Conservation (phyloP, 2,888 invertebrate genomes). For the Platycheirus rosarum region DNA sequence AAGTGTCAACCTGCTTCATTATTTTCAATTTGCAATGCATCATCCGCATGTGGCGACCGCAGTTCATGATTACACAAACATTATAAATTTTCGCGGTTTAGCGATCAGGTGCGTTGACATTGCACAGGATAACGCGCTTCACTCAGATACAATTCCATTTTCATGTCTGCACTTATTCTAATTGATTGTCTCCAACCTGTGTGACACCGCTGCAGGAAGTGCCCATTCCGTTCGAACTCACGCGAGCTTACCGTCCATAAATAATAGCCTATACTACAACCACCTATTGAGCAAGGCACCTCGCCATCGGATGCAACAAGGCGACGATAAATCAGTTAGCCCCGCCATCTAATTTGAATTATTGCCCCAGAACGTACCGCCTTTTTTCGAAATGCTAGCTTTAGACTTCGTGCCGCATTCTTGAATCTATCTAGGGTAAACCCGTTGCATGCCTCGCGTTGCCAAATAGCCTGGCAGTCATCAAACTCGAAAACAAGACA, state of each 20-base stretch:
- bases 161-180: slow-evolving; percentile 13
- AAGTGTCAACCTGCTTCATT: not conserved
- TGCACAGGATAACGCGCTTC: slow-evolving; percentile 7
- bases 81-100: not conserved
- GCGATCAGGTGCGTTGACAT: not conserved
- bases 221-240: slow-evolving; percentile 5
- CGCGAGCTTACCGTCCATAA: slow-evolving; percentile 8
- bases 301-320: not conserved
- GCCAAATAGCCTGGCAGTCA: slow-evolving; percentile 20
- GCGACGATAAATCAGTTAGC: slow-evolving; percentile 28
- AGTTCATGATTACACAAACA: not conserved
- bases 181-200: slow-evolving; percentile 7
- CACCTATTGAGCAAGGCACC: not conserved
- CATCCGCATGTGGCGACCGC: not conserved
- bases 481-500: slow-evolving; percentile 48
- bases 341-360: slow-evolving; percentile 7
- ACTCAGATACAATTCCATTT: not conserved
- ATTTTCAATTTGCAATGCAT: slow-evolving; percentile 12
- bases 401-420: slow-evolving; percentile 28
- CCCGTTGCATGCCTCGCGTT: not conserved
- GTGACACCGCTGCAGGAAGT: not conserved
- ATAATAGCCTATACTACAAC: not conserved
- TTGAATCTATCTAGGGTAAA: slow-evolving; percentile 1
- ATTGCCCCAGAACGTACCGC: slow-evolving; percentile 16
- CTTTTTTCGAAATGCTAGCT: slow-evolving; percentile 20